phyloP scores from a whole-genome alignment of 2,797 vertebrate species.

The Thunnus albacares region DNA sequence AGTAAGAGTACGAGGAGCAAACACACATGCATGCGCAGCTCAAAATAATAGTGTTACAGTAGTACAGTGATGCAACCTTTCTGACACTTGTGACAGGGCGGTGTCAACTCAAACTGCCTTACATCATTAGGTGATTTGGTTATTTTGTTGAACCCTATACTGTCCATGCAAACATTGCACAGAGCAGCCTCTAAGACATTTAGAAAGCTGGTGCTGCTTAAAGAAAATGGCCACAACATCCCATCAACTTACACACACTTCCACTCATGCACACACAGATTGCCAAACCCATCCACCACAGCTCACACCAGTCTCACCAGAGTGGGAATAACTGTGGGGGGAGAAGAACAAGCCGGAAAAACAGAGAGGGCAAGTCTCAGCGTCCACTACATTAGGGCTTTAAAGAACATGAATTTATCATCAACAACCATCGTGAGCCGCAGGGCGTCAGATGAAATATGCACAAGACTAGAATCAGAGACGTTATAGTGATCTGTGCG shows the following conservation, averaged over 20 bases:
- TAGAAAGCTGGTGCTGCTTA: neutral
- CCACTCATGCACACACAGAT: constrained; percentile 14
- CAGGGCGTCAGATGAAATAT: neutral
- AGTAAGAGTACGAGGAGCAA: constrained; percentile 32
- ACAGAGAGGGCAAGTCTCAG: constrained; percentile 21
- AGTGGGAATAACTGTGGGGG: constrained; percentile 28
- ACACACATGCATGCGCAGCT: constrained; percentile 1
- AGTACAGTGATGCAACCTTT: neutral
- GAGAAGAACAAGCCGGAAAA: constrained; percentile 8
- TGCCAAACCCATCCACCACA: constrained; percentile 58
- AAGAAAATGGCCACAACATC: neutral
- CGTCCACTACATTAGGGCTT: neutral
- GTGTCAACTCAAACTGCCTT: neutral
- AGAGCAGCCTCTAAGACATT: neutral
- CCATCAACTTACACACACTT: constrained; percentile 20
- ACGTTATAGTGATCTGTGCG: neutral
- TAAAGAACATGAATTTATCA: constrained; percentile 1
- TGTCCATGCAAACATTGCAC: neutral
- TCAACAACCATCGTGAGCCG: neutral
- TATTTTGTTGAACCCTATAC: neutral
- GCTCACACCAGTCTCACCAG: constrained; percentile 55
- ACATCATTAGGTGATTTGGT: neutral
- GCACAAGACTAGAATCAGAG: neutral
- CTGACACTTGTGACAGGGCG: neutral
- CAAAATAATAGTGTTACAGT: neutral